phyloP scores from a whole-genome alignment of 2,113 vertebrate species.

The Anoura caudifer region DNA sequence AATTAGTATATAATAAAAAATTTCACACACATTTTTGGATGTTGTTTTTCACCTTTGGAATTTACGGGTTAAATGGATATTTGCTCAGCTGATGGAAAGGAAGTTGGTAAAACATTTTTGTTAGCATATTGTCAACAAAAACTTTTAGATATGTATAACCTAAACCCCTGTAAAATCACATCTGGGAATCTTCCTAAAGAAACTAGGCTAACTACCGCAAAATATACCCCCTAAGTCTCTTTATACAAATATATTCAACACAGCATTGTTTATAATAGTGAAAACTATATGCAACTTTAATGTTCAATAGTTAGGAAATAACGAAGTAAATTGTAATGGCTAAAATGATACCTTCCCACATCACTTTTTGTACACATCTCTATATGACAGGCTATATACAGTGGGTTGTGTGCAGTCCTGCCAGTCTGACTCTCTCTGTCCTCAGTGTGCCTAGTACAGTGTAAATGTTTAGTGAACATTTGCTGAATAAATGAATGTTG shows the following conservation, averaged over 20 bases:
- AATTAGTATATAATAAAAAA: not conserved
- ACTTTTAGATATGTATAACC: not conserved
- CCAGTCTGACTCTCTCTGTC: not conserved
- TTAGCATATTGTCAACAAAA: not conserved
- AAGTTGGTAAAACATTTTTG: constrained; percentile 11
- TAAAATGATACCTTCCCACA: not conserved
- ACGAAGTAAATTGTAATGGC: not conserved
- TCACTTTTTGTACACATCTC: not conserved
- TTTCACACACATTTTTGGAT: not conserved
- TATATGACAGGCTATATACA: not conserved
- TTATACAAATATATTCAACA: not conserved
- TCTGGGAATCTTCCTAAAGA: not conserved
- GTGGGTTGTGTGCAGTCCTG: not conserved
- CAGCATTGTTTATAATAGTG: not conserved
- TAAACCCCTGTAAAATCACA: not conserved
- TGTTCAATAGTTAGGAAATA: not conserved
- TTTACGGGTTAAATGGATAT: not conserved
- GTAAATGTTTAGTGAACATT: not conserved
- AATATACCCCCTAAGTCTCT: not conserved
- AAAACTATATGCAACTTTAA: not conserved
- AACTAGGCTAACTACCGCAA: not conserved
- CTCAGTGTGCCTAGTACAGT: not conserved
- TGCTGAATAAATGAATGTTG: constrained; percentile 22
- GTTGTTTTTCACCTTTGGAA: not conserved
- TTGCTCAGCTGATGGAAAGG: constrained; percentile 31